Evolutionary conservation across 2,113 vertebrate species (phyloP).

Genomic region (Prietella phreatophila): DNA sequence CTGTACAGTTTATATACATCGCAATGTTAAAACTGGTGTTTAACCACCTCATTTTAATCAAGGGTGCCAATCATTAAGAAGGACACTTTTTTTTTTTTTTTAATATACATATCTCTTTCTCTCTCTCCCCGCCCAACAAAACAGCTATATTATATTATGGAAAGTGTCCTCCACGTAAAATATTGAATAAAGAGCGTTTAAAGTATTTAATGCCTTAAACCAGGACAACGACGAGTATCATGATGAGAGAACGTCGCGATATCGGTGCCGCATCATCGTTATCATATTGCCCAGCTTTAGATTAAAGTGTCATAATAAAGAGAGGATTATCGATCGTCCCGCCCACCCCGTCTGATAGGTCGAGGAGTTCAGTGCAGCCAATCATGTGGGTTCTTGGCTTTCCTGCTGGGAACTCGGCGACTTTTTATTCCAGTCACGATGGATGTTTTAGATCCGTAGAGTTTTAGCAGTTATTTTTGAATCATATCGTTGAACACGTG

Average conservation of each 20-base stretch:
- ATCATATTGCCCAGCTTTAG: background rate
- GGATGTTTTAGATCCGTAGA: background rate
- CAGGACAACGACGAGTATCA: background rate
- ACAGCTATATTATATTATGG: background rate
- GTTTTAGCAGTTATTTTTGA: background rate
- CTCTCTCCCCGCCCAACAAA: background rate
- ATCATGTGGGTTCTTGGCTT: background rate
- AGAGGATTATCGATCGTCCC: background rate
- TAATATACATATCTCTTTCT: too few relatives aligned
- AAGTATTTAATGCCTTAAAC: background rate
- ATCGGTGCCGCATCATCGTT: background rate
- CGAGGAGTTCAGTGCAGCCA: background rate
- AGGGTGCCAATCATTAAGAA: background rate
- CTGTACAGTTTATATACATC: background rate
- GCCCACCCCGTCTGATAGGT: background rate
- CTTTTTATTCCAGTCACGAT: background rate
- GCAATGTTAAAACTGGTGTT: background rate
- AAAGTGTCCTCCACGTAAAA: background rate
- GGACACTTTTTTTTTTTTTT: background rate
- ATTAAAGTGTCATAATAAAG: background rate
- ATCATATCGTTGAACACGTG: background rate
- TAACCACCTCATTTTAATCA: background rate
- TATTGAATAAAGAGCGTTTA: background rate
- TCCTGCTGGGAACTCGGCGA: background rate
- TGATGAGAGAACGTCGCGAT: background rate